Base-by-base conservation (phyloP, 2,797 vertebrate species). In the Falco berigora region DNA sequence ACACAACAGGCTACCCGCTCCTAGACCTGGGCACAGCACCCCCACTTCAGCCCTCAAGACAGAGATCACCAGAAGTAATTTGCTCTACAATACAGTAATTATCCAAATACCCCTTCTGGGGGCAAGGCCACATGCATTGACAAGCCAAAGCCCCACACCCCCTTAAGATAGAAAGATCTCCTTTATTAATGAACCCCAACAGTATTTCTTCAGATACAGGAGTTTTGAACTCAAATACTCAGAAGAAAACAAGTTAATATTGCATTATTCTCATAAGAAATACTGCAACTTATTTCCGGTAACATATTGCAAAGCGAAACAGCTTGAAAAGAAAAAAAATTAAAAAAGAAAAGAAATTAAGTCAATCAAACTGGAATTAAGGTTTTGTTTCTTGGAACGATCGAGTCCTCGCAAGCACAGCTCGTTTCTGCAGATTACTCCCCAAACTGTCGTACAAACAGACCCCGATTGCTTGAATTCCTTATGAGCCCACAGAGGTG, bases 281-380 rank as follows among this genome's bases (percentile, higher is more conserved):
- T 96, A 97, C 98, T 97, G 97, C 97, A 98, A 98, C 92, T 98
- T 94, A 97, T 97, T 97, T 98, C 98, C 27, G 92, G 97, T 98
- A 98, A 98, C 97, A 97, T 98, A 97, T 91, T 98, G 98, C 98
- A 98, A 99, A 98, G 98, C 98, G 75, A 98, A 99, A 98, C 98
- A 98, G 98, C 98, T 98, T 94, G 97, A 98, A 97, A 97, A 98
- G 95, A 69, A 92, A 89, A 93, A 93, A 72, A 84, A 73, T 50
- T 22, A 91, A 84, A 97, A 95, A 97, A 96, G 91, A 96, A 97
- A 97, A 97, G 94, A 97, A 98, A 97, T 96, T 81, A 97, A 98
- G 94, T 98, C 96, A 98, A 98, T 98, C 98, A 97, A 97, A 98
- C 97, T 98, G 98, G 97, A 98, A 97, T 97, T 96, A 93, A 96